phyloP scores from a whole-genome alignment of 2,888 invertebrate species.

The Crioceris asparagi region DNA sequence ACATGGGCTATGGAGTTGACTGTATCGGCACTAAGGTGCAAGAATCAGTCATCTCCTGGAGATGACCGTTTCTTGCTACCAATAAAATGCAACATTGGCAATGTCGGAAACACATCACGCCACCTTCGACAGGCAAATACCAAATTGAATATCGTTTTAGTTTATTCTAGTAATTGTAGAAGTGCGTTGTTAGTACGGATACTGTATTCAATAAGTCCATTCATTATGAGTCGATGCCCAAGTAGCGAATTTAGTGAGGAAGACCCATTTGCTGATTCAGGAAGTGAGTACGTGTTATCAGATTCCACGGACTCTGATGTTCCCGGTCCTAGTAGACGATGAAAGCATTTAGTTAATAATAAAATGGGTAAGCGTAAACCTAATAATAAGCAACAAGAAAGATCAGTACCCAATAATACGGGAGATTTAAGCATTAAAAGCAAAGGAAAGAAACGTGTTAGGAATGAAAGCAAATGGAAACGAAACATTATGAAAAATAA shows the following conservation, averaged over 20 bases:
- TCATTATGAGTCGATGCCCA: constrained; percentile 1
- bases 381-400: no score
- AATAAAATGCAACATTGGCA: not conserved
- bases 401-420: not conserved
- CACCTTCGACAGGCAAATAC: no score
- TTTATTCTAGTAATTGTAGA: no score
- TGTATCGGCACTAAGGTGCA: not conserved
- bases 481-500: constrained; percentile 7
- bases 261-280: constrained; percentile 3
- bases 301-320: constrained; percentile 4
- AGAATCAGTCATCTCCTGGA: constrained; percentile 3
- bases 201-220: no score
- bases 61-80: constrained; percentile 3
- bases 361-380: not conserved
- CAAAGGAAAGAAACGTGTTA: constrained; percentile 7
- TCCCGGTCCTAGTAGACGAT: constrained; percentile 3
- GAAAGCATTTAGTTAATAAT: no score
- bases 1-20: constrained; percentile 4
- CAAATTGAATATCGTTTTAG: no score
- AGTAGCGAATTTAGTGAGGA: constrained; percentile 4
- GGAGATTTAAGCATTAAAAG: constrained; percentile 2
- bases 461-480: constrained; percentile 7
- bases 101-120: not conserved
- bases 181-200: no score
- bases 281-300: constrained; percentile 3